Evolutionary conservation across 1,140 invertebrate genomes (phyloP).

Genomic region (Sinella curviseta): DNA sequence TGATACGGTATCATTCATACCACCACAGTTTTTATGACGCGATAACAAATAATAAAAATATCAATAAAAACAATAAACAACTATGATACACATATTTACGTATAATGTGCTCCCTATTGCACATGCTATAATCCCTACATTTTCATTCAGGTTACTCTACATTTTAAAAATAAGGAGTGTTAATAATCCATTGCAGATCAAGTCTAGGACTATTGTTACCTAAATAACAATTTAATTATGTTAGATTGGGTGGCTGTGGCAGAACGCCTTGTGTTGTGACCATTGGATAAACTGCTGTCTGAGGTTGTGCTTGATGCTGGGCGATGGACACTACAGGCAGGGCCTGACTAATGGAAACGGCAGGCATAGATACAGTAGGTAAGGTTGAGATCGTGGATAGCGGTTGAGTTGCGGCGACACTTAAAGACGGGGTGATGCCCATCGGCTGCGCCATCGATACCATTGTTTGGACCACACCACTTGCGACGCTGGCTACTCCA

Average conservation of each 20-base stretch:
- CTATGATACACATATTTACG: no score
- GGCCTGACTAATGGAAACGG: constrained; percentile 63
- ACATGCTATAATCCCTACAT: no score
- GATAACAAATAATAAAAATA: no score
- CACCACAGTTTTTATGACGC: no score
- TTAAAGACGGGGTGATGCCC: constrained; percentile 36
- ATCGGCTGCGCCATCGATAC: constrained; percentile 61
- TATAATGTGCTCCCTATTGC: no score
- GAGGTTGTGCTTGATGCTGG: constrained; percentile 46
- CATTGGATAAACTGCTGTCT: constrained; percentile 44
- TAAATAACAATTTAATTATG: not conserved
- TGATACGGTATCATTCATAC: no score
- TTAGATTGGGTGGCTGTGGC: constrained; percentile 27
- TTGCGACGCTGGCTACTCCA: constrained; percentile 39
- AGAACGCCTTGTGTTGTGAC: constrained; percentile 44
- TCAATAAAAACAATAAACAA: no score
- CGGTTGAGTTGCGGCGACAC: constrained; percentile 54
- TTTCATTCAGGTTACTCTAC: no score
- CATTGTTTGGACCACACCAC: constrained; percentile 63
- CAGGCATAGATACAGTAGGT: constrained; percentile 61
- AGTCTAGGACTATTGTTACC: no score
- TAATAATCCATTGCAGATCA: no score
- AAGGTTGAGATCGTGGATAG: constrained; percentile 51
- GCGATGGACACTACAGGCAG: constrained; percentile 65
- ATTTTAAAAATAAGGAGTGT: no score